Evolutionary conservation across 2,797 vertebrate species (phyloP), one percentile per base, ranked within the genome.

Genomic region (Tangara arthus): DNA sequence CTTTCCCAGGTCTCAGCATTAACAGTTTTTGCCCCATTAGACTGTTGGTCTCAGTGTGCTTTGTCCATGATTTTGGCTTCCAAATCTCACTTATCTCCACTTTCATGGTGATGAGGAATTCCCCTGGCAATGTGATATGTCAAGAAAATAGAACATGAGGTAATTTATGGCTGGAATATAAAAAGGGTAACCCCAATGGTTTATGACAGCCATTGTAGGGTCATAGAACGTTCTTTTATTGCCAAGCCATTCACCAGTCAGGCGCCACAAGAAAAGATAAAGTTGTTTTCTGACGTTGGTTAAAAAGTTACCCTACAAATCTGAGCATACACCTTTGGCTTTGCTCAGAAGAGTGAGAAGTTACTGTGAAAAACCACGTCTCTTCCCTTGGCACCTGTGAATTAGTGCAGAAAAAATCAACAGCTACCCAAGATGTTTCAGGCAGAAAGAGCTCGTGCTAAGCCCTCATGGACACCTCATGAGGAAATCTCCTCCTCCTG

Each of bases 61-160:
- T 71, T 3, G 1, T 11, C 5, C 15, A 5, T n/a, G 39, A 9
- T 50, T 88, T 86, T n/a, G 12, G 9, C 52, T 60, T 80, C 46
- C 37, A 83, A n/a, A 42, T 13, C 26, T 66, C 32, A 34, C 14
- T 55, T 47, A 8, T 0, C 15, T n/a, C 1, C 9, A 6, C 11
- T 47, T 44, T 15, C 2, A 16, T 8, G 2, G 10, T 41, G 32
- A 15, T 2, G 3, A 66, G 60, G 17, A 35, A 39, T 17, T 61
- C 26, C 20, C 37, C 37, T 61, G 30, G 10, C 35, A 19, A 30
- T 50, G 37, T 39, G 8, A 5, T 30, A 22, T 0, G 0, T 24
- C 10, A 57, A 28, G n/a, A 70, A 71, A n/a, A n/a, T 0, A 64
- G 3, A 27, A 3, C 1, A 17, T 1, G 5, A 27, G 0, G 9